These are phyloP conservation scores for Drosophila sp. DNA, from an alignment of 1,140 invertebrate species.

Conservation along the genomic window DNA sequence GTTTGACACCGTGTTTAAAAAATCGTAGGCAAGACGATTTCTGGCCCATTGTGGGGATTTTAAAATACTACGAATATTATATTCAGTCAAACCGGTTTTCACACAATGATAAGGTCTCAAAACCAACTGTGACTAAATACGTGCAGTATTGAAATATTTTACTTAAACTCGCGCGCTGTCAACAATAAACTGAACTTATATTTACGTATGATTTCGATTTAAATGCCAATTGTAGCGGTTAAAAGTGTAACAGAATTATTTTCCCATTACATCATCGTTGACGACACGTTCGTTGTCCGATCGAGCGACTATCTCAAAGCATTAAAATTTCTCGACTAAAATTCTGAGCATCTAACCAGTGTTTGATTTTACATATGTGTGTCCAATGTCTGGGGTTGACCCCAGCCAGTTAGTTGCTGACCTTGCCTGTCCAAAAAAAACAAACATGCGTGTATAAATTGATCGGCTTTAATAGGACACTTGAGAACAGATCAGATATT, in stretches of 20 bases:
- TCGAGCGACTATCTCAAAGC: slow-evolving; percentile 9
- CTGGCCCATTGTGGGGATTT: slow-evolving; percentile 43
- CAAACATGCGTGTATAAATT: slow-evolving; percentile 54
- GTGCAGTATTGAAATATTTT: slow-evolving; percentile 32
- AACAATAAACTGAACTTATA: slow-evolving; percentile 45
- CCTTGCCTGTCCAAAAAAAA: slow-evolving; percentile 48
- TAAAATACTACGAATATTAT: neutral
- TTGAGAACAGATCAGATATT: slow-evolving; percentile 41
- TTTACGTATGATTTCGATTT: slow-evolving; percentile 23
- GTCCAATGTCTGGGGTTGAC: slow-evolving; percentile 17
- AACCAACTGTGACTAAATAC: slow-evolving; percentile 1
- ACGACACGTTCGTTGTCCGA: slow-evolving; percentile 10
- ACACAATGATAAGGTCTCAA: slow-evolving; percentile 16
- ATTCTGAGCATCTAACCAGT: slow-evolving; percentile 1
- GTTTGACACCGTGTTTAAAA: slow-evolving; percentile 6
- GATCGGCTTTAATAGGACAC: slow-evolving; percentile 51
- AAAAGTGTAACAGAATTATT: slow-evolving; percentile 49
- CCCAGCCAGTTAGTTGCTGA: slow-evolving; percentile 32
- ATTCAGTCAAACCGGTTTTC: slow-evolving; percentile 31
- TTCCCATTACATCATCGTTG: slow-evolving; percentile 41
- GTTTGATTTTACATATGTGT: slow-evolving; percentile 13
- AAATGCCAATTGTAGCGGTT: slow-evolving; percentile 30
- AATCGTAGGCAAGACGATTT: slow-evolving; percentile 29
- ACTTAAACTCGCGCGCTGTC: slow-evolving; percentile 32
- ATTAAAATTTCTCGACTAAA: slow-evolving; percentile 19